Conservation (phyloP, 2,888 invertebrate species). For the Palloptera scutellata region DNA sequence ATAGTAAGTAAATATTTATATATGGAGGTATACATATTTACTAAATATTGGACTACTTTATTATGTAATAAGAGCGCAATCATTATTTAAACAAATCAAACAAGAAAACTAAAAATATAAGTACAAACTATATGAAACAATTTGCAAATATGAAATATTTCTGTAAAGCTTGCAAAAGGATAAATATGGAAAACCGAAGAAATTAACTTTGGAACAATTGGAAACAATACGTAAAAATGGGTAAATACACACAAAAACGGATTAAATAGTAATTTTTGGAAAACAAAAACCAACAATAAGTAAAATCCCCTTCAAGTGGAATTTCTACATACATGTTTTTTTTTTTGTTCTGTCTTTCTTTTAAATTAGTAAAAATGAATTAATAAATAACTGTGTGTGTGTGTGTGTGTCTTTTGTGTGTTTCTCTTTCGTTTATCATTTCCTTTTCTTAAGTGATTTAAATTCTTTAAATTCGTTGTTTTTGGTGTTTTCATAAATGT, state of each 20-base stretch:
- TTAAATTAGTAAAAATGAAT: too few relatives aligned
- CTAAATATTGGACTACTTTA: slow-evolving; percentile 28
- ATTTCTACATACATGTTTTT: too few relatives aligned
- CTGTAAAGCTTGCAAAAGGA: slow-evolving; percentile 87
- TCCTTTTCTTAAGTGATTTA: too few relatives aligned
- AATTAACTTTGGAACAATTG: slow-evolving; percentile 79
- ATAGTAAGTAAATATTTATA: too few relatives aligned
- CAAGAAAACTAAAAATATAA: slow-evolving; percentile 40
- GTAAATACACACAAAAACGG: slow-evolving; percentile 67
- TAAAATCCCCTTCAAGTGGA: too few relatives aligned
- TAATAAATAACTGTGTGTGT: too few relatives aligned
- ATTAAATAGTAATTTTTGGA: slow-evolving; percentile 34
- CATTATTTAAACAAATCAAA: slow-evolving; percentile 40
- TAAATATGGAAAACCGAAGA: slow-evolving; percentile 84
- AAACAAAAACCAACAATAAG: slow-evolving; percentile 3
- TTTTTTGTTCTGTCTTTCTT: too few relatives aligned
- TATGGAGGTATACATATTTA: slow-evolving; percentile 15
- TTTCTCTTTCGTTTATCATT: too few relatives aligned
- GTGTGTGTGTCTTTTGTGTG: too few relatives aligned
- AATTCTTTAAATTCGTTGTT: too few relatives aligned
- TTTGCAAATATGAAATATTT: slow-evolving; percentile 62
- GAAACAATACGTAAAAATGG: slow-evolving; percentile 79
- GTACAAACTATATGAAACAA: slow-evolving; percentile 21
- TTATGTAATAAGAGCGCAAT: slow-evolving; percentile 19
- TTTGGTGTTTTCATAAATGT: too few relatives aligned